Base-by-base conservation (phyloP, 2,888 invertebrate genomes). In the Endomychus coccineus region DNA sequence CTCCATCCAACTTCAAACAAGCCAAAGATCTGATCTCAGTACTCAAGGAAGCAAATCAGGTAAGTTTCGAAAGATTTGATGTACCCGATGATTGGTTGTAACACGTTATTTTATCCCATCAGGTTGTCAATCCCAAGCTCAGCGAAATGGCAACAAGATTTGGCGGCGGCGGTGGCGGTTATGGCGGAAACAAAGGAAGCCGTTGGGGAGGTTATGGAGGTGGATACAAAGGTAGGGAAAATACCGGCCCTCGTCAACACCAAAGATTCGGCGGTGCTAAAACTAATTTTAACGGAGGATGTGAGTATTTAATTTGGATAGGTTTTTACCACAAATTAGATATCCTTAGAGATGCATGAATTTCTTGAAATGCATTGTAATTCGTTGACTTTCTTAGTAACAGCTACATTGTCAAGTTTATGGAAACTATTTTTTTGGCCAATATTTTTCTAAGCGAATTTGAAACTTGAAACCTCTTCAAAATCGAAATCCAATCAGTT, bases 1-100 rank as follows among this genome's bases (percentile, higher is more conserved):
- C 92, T 28, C 83, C 83, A 25, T 79, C 80, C 51, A 92, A 94
- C 64, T 77, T 80, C 44, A 80, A 85, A 52, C 90, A 92, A 68
- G 90, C 91, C 9, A 82, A 78, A 68, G 90, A 91, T 62, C 75
- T 94, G 40, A 81, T 94, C 19, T 83, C 87, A 50, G 90, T 92
- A 16, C 74, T 94, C 33, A 75, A 77, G 59, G 92, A 94, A 73
- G 92, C 92, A 40, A 90, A 91, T 52, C 90, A 91, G 73, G 80
- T 81, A 54, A 61, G 68, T 61, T 39, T 27, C 3, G n/a, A 17
- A 16, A 29, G 16, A 19, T 19, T 19, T n/a, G 21, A 19, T 19
- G 21, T 19, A 7, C 21, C n/a, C n/a, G n/a, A n/a, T n/a, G n/a
- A n/a, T n/a, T n/a, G n/a, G n/a, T n/a, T n/a, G n/a, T n/a, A n/a